phyloP scores from a whole-genome alignment of 2,797 vertebrate genomes.

The Sebastiscus albofasciatus region DNA sequence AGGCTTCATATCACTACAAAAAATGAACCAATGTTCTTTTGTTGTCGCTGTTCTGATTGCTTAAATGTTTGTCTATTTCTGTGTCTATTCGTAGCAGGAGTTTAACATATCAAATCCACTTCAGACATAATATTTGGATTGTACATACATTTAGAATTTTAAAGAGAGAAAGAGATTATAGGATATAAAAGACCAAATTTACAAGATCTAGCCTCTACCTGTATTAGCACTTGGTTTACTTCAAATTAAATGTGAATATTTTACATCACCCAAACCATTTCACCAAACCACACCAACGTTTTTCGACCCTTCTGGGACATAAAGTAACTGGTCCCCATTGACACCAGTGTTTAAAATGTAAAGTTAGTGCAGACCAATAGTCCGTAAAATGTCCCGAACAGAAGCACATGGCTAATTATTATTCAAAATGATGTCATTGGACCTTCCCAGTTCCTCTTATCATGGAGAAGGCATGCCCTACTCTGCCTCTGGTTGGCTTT shows the following conservation, averaged over 20 bases:
- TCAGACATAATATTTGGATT: neutral
- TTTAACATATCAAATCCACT: neutral
- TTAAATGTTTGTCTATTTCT: too few species aligned
- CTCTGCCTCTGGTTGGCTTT: too few species aligned
- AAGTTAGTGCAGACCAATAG: too few species aligned
- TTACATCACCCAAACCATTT: neutral
- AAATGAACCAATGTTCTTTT: neutral
- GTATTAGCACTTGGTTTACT: neutral
- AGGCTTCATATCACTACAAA: neutral
- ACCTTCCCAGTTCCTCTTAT: too few species aligned
- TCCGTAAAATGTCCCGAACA: rapidly evolving
- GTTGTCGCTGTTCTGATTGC: neutral
- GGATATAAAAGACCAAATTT: too few species aligned
- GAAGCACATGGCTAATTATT: too few species aligned
- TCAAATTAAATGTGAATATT: neutral
- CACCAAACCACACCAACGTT: too few species aligned
- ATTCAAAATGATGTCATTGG: too few species aligned
- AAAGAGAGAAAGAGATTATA: too few species aligned
- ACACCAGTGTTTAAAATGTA: too few species aligned
- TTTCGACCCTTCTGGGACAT: neutral
- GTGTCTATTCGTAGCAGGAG: neutral
- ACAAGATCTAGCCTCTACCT: too few species aligned
- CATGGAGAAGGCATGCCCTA: too few species aligned
- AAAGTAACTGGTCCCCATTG: neutral
- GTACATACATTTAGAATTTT: neutral